Base-by-base conservation (phyloP, 2,797 vertebrate species). In the Molossus alvarezi region DNA sequence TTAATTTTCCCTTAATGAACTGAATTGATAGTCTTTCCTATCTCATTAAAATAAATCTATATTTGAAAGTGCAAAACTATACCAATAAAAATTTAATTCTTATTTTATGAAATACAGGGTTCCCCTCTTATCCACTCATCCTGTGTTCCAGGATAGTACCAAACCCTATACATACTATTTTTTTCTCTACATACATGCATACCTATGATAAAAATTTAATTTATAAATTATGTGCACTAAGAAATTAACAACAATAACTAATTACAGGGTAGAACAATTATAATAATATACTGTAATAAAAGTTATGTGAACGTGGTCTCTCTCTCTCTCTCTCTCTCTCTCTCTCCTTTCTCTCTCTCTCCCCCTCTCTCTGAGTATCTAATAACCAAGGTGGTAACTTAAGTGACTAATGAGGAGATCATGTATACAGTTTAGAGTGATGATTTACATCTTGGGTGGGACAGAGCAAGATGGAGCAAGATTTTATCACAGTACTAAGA, bases 61-160 rank as follows among this genome's bases (percentile, higher is more conserved):
- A 90, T 65, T 90, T 81, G 41, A 94, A 97, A 71, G 53, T 92
- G 1, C 60, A 96, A 95, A 90, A 60, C 23, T 62, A 64, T 79
- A 75, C 11, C 15, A 87, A 21, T 72, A 53, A 83, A 91, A 53
- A 51, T 60, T 60, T 82, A 77, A 41, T 95, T 95, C 45, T 90
- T 69, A 77, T 48, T 93, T 88, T 92, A 67, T 91, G n/a, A 85
- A 20, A 72, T n/a, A 65, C 12, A n/a, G 60, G 64, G 9, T 20
- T 9, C 55, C 53, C 1, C 10, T 17, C 18, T 21, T 64, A 65
- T 48, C 41, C 60, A n/a, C 60, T n/a, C 6, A 51, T 5, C 29
- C n/a, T 83, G 27, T 11, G 10, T 65, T 83, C 27, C 60, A 51
- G 29, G 27, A 65, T 51, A 60, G 57, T 51, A 51, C 27, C 11